phyloP scores from a whole-genome alignment of 1,140 invertebrate genomes.

The Ceratina australensis region DNA sequence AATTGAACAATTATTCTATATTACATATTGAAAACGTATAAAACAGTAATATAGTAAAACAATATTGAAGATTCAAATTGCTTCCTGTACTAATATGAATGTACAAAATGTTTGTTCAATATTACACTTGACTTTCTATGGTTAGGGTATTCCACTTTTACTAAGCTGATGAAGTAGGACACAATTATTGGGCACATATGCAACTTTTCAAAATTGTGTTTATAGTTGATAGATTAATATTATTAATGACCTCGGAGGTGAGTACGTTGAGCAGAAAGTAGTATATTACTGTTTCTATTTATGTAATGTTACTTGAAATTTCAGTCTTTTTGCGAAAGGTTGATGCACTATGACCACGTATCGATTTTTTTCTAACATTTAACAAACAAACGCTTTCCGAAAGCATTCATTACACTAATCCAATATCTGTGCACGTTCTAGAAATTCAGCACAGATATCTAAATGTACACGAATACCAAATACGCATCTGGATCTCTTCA shows the following conservation, averaged over 20 bases:
- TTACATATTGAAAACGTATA: neutral
- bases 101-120: neutral
- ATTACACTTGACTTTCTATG: slow-evolving; percentile 11
- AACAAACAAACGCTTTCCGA: neutral
- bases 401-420: neutral
- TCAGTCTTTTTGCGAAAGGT: slow-evolving; percentile 22
- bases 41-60: neutral
- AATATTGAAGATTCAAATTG: neutral
- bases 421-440: slow-evolving; percentile 11
- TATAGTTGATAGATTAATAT: neutral
- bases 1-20: neutral
- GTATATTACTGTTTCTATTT: slow-evolving; percentile 42
- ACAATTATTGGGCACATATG: slow-evolving; percentile 8
- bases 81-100: neutral
- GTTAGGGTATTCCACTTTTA: slow-evolving; percentile 34
- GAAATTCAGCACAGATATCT: slow-evolving; percentile 33
- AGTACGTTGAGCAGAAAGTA: slow-evolving; percentile 23
- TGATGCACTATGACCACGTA: slow-evolving; percentile 36
- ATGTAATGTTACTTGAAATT: slow-evolving; percentile 54
- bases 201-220: neutral
- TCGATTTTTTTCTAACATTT: slow-evolving; percentile 47
- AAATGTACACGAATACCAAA: slow-evolving; percentile 19
- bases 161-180: neutral
- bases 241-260: slow-evolving; percentile 1
- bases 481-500: slow-evolving; percentile 54